Percentiles rank a stretch among this genome's conserved stretches.
These are phyloP conservation scores for Leucopternis melanops DNA, from an alignment of 2,113 vertebrate genomes.

Conservation along the genomic window DNA sequence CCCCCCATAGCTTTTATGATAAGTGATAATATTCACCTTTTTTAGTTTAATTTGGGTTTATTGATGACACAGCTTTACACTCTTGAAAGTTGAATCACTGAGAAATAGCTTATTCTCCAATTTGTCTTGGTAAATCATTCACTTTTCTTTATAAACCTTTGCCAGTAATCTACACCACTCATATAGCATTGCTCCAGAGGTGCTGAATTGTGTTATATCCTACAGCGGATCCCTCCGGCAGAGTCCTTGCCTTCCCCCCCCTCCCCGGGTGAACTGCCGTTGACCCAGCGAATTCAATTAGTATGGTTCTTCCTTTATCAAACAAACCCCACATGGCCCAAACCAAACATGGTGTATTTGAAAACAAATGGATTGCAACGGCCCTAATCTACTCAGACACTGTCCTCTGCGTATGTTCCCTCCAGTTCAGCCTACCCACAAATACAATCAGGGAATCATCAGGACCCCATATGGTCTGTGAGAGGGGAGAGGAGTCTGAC, in stretches of 20 bases:
- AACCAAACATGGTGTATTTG: conserved; percentile 37
- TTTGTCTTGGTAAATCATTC: neutral
- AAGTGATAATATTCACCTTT: neutral
- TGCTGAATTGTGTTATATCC: neutral
- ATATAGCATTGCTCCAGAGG: neutral
- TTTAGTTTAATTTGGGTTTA: neutral
- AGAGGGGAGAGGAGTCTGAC: neutral
- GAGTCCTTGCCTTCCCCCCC: no score
- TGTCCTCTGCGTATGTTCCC: neutral
- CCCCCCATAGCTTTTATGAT: neutral
- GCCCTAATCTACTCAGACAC: conserved; percentile 13
- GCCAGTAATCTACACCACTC: neutral
- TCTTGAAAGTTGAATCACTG: neutral
- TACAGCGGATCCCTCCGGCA: no score
- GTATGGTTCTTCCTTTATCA: conserved; percentile 35
- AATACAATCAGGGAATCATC: neutral
- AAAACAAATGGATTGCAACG: conserved; percentile 13
- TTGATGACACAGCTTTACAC: neutral
- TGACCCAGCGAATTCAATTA: conserved; percentile 65
- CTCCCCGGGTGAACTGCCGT: conserved; percentile 6
- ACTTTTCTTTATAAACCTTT: neutral
- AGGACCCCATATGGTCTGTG: neutral
- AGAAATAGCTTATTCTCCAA: neutral
- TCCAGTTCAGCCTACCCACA: neutral
- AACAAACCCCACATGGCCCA: conserved; percentile 61